Base-by-base conservation (phyloP, 1,140 invertebrate species). In the Drosophila trapezifrons region DNA sequence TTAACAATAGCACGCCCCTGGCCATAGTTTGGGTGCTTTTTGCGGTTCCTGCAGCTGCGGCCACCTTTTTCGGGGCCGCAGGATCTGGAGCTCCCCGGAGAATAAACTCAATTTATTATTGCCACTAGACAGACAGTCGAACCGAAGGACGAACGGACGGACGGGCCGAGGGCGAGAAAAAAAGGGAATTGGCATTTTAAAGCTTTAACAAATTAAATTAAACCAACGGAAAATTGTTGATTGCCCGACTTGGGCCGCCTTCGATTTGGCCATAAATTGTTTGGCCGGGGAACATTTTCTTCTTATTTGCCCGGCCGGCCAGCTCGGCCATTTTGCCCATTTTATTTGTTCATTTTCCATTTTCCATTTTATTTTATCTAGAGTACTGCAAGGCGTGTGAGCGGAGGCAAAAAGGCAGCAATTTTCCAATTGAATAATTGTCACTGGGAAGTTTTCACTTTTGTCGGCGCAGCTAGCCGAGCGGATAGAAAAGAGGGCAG, bases 391-490 rank as follows among this genome's bases (percentile, higher is more conserved):
- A 52, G 18, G 52, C 55, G 37, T 25, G 27, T 51, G 29, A 32
- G 62, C 55, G 43, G 59, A 32, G 42, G 60, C 56, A 70, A 78
- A 75, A 78, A 80, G 76, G 76, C 69, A 69, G 70, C 84, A 89
- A 89, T 89, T 89, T 89, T 89, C 84, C 84, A 89, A 89, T 89
- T 89, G 84, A 89, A 89, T 89, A 89, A 89, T 89, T 89, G 84
- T 89, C 84, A 76, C 84, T 78, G 82, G 79, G 56, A 86, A 86
- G 84, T 87, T 87, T 89, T 89, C 80, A 84, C 84, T 87, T 87
- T 87, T 87, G 76, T 80, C 62, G 76, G 67, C 64, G 54, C 35
- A 72, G 63, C 55, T 65, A 84, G 76, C 66, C 81, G 72, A 73
- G 55, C 80, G 60, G 66, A 58, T 59, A 58, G 54, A 67, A 60